phyloP scores from a whole-genome alignment of 2,888 invertebrate species.

The Dione juno region DNA sequence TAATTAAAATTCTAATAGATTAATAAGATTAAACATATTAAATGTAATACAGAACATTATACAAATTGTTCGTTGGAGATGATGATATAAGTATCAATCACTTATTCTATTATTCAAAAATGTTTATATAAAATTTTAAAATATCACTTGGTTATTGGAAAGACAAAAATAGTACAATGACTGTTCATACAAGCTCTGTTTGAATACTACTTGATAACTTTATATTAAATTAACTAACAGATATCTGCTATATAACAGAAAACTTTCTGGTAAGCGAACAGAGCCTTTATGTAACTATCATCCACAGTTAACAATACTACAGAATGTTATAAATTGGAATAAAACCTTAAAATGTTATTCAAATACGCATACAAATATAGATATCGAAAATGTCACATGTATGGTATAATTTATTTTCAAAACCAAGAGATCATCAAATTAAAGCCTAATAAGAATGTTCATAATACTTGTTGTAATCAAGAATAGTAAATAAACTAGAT shows the following conservation, averaged over 20 bases:
- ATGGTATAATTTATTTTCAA: conserved; percentile 4
- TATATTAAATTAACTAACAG: background rate
- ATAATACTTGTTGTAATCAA: conserved; percentile 24
- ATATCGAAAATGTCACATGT: conserved; percentile 27
- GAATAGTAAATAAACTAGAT: conserved; percentile 18
- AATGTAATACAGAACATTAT: conserved; percentile 49
- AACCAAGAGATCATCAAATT: conserved; percentile 47
- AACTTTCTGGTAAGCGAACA: background rate
- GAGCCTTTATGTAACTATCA: background rate
- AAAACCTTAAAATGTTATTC: conserved; percentile 1
- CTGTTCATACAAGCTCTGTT: background rate
- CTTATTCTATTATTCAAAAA: conserved; percentile 65
- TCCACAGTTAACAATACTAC: background rate
- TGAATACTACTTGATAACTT: background rate
- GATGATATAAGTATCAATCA: conserved; percentile 58
- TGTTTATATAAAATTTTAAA: conserved; percentile 65
- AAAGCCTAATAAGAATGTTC: conserved; percentile 43
- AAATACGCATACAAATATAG: conserved; percentile 8
- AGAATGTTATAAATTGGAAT: conserved; percentile 17
- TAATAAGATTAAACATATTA: conserved; percentile 57
- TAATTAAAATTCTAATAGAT: conserved; percentile 52
- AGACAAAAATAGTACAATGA: conserved; percentile 45
- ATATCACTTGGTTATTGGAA: conserved; percentile 76
- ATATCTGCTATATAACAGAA: background rate
- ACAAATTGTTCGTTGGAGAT: conserved; percentile 72